phyloP scores from a whole-genome alignment of 2,797 vertebrate genomes.

The Xenops minutus region DNA sequence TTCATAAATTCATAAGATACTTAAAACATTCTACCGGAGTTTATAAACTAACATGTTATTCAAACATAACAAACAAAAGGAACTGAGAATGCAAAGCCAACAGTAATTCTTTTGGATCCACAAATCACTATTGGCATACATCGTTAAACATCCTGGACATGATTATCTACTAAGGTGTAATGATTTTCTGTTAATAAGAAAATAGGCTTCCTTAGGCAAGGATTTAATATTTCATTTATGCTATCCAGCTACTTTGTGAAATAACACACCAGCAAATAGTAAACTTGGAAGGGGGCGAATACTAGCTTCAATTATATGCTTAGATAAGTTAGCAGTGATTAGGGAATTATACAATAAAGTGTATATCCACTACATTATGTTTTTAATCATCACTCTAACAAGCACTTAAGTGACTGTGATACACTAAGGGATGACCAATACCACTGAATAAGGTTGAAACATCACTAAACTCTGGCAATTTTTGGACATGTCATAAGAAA shows the following conservation, averaged over 20 bases:
- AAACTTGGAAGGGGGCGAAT: neutral
- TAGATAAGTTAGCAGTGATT: constrained; percentile 21
- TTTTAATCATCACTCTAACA: constrained; percentile 40
- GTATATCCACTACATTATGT: constrained; percentile 16
- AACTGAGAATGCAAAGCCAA: constrained; percentile 3
- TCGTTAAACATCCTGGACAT: neutral
- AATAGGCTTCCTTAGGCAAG: neutral
- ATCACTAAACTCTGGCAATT: neutral
- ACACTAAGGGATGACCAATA: constrained; percentile 32
- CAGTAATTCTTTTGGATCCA: neutral
- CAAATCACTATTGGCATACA: neutral
- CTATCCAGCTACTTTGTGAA: neutral
- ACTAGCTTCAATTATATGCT: constrained; percentile 9
- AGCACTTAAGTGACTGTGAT: constrained; percentile 37
- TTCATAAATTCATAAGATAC: neutral
- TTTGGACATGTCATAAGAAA: neutral
- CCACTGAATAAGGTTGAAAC: neutral
- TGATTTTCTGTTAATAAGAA: neutral
- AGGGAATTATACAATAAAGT: constrained; percentile 42
- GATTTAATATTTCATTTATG: constrained; percentile 10
- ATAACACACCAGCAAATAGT: neutral
- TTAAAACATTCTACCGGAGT: neutral
- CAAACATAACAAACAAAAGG: neutral
- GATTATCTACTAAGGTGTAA: constrained; percentile 9
- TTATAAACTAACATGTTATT: neutral